Evolutionary conservation across 1,140 invertebrate genomes (phyloP), one percentile per base, ranked within the genome.

Genomic region (Drosophila ambigua): DNA sequence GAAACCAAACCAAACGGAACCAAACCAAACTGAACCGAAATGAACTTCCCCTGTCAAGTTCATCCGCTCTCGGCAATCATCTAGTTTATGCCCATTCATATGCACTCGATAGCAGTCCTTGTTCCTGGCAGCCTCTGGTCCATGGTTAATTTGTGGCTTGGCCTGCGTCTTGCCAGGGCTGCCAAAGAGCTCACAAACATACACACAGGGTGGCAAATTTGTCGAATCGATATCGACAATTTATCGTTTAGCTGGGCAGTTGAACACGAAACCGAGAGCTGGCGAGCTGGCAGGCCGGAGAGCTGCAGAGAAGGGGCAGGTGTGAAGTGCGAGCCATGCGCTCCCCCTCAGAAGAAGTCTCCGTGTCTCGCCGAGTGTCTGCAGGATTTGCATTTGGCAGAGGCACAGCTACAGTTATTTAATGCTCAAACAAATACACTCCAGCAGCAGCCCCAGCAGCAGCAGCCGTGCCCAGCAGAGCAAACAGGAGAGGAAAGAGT

Each of bases 141-240:
- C 15, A 31, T 50, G 72, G 78, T 77, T 71, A 81, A 76, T 80
- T 79, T 73, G 60, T 43, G 64, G 72, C 52, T 60, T 39, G 35
- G 16, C 20, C 39, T 62, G 20, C 43, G 57, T 23, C 28, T 54
- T 41, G 35, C 39, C 62, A 4, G 20, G 20, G 16, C 44, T 58
- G 60, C 51, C 48, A 45, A 28, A 49, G 39, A 41, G 43, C 15
- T 54, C 28, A 61, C 16, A 20, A 15, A 64, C n/a, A 26, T 41
- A 9, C 31, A 48, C 13, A 3, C 28, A 26, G n/a, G 31, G 51
- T 43, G 66, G 66, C 57, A 57, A 69, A 69, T 65, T 69, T 49
- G 51, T 60, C 58, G 77, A 79, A 85, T 83, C 81, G 81, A 83
- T 85, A 80, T 77, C 81, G 72, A 75, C 77, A 85, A 85, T 83